phyloP scores from a whole-genome alignment of 2,888 invertebrate genomes.

The Heliconius ismenius region DNA sequence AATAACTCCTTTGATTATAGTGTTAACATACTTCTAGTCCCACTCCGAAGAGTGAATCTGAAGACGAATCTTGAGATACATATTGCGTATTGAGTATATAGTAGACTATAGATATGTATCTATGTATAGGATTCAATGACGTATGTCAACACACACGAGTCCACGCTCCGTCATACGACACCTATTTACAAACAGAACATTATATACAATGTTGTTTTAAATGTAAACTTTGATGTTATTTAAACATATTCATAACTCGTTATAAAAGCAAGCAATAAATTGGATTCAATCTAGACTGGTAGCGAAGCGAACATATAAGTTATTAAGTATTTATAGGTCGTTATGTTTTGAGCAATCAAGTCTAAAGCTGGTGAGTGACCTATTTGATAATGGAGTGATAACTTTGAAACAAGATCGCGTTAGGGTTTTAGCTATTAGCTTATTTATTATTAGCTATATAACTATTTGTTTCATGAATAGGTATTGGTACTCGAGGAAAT shows the following conservation, averaged over 20 bases:
- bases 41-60: no score
- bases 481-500: no score
- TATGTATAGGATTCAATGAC: neutral
- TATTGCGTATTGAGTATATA: no score
- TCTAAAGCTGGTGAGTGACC: neutral
- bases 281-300: constrained; percentile 18
- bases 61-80: no score
- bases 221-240: constrained; percentile 50
- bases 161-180: constrained; percentile 64
- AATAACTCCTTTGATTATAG: no score
- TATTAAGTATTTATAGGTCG: neutral
- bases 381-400: constrained; percentile 26
- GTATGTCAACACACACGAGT: constrained; percentile 42
- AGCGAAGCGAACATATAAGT: constrained; percentile 8
- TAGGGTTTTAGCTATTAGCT: neutral
- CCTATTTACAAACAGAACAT: constrained; percentile 64
- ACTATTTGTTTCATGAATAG: neutral
- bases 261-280: constrained; percentile 22
- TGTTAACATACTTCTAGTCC: no score
- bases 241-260: constrained; percentile 51
- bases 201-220: constrained; percentile 49
- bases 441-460: no score
- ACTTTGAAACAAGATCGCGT: constrained; percentile 13
- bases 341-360: neutral
- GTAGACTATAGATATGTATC: neutral